phyloP scores from a whole-genome alignment of 2,113 vertebrate species.

The Ochotona princeps region DNA sequence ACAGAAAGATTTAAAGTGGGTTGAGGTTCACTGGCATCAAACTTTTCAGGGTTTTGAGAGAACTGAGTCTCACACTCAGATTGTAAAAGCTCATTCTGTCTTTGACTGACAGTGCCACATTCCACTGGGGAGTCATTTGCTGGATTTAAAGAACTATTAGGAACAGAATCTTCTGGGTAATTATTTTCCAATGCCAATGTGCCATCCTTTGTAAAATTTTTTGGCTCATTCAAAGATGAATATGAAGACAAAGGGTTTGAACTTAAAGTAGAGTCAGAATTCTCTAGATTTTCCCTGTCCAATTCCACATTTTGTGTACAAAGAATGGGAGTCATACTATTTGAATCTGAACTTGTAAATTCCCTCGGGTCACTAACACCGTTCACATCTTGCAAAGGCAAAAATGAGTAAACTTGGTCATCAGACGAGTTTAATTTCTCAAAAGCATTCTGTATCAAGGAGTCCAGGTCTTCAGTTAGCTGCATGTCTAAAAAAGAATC shows the following conservation, averaged over 20 bases:
- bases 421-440: slow-evolving; percentile 80
- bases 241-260: slow-evolving; percentile 58
- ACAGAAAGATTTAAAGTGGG: slow-evolving; percentile 60
- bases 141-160: slow-evolving; percentile 50
- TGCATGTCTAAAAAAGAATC: slow-evolving; percentile 75
- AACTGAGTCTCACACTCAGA: slow-evolving; percentile 32
- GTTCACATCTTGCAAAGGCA: slow-evolving; percentile 53
- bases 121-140: slow-evolving; percentile 20
- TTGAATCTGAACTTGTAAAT: slow-evolving; percentile 63
- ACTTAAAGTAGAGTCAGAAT: slow-evolving; percentile 53
- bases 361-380: slow-evolving; percentile 58
- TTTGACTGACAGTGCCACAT: slow-evolving; percentile 59
- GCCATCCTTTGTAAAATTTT: slow-evolving; percentile 51
- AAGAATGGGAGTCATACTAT: slow-evolving; percentile 64
- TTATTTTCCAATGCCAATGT: slow-evolving; percentile 5
- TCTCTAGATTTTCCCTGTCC: slow-evolving; percentile 74
- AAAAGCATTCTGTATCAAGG: slow-evolving; percentile 89
- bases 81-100: slow-evolving; percentile 64
- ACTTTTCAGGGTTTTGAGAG: slow-evolving; percentile 48
- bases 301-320: slow-evolving; percentile 68
- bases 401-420: slow-evolving; percentile 67
- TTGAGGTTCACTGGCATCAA: slow-evolving; percentile 54
- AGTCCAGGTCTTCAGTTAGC: slow-evolving; percentile 90
- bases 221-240: slow-evolving; percentile 62
- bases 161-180: slow-evolving; percentile 31